Percentiles rank a stretch among this genome's conserved stretches.
Evolutionary conservation across 2,888 invertebrate species (phyloP).

Genomic region (Drosophila quinaria): DNA sequence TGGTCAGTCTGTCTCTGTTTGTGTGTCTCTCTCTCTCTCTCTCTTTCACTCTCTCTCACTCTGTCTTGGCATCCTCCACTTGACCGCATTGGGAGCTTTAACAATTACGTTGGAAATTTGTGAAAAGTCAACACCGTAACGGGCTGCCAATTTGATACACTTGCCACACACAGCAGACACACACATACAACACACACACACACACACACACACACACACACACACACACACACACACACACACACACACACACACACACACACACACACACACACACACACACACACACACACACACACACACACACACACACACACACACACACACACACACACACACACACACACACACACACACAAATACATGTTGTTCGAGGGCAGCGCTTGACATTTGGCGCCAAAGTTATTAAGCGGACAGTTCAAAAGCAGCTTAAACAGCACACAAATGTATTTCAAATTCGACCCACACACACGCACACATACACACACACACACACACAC

Average conservation of each 20-base stretch:
- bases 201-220: slow-evolving; percentile 1
- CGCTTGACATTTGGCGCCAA: slow-evolving; percentile 75
- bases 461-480: slow-evolving; percentile 13
- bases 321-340: slow-evolving; percentile 10
- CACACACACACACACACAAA: not conserved
- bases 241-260: not conserved
- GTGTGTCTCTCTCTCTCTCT: not conserved
- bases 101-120: slow-evolving; percentile 79
- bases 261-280: slow-evolving; percentile 27
- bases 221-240: slow-evolving; percentile 10
- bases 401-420: slow-evolving; percentile 59
- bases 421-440: slow-evolving; percentile 69
- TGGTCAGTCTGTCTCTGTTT: slow-evolving; percentile 17
- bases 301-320: slow-evolving; percentile 1
- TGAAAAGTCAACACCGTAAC: slow-evolving; percentile 72
- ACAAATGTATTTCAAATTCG: slow-evolving; percentile 56
- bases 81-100: slow-evolving; percentile 66
- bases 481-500: slow-evolving; percentile 7
- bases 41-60: not conserved
- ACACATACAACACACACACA: slow-evolving; percentile 22
- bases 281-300: slow-evolving; percentile 21
- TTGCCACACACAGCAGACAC: slow-evolving; percentile 53
- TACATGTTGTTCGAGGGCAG: slow-evolving; percentile 9
- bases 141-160: slow-evolving; percentile 76
- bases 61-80: slow-evolving; percentile 29